Percentiles rank a stretch among this genome's conserved stretches.
Conservation (phyloP, 2,888 invertebrate genomes). For the Drosophila anomelani region DNA sequence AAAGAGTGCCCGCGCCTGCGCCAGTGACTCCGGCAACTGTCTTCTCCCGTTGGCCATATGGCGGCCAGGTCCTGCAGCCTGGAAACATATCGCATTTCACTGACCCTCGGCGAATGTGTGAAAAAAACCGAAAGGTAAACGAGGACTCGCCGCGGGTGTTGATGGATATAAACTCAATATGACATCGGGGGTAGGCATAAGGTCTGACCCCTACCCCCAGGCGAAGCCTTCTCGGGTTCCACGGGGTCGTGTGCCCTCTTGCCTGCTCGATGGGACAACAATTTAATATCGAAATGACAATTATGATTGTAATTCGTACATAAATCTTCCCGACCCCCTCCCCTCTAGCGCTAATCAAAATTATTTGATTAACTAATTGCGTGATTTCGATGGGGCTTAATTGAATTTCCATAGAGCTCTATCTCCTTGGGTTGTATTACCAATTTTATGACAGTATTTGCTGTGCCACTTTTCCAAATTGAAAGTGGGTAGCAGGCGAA, state of each 20-base stretch:
- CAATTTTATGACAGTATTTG: slow-evolving; percentile 60
- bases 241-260: slow-evolving; percentile 62
- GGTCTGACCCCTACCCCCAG: slow-evolving; percentile 25
- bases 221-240: slow-evolving; percentile 36
- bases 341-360: slow-evolving; percentile 62
- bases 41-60: slow-evolving; percentile 63
- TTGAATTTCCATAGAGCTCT: slow-evolving; percentile 74
- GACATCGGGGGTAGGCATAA: slow-evolving; percentile 74
- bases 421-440: slow-evolving; percentile 20
- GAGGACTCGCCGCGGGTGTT: slow-evolving; percentile 58
- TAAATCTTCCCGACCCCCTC: slow-evolving; percentile 60
- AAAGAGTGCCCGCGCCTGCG: slow-evolving; percentile 56
- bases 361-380: slow-evolving; percentile 84
- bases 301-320: slow-evolving; percentile 68
- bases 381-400: slow-evolving; percentile 82
- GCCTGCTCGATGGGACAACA: slow-evolving; percentile 45
- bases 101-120: slow-evolving; percentile 47
- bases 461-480: slow-evolving; percentile 74
- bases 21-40: slow-evolving; percentile 58
- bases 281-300: slow-evolving; percentile 63
- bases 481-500: slow-evolving; percentile 40
- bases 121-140: slow-evolving; percentile 34
- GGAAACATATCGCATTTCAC: slow-evolving; percentile 81
- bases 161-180: slow-evolving; percentile 75
- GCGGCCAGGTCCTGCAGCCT: slow-evolving; percentile 52